Evolutionary conservation across 2,113 vertebrate species (phyloP).

Genomic region (Ceyx cyanopectus): DNA sequence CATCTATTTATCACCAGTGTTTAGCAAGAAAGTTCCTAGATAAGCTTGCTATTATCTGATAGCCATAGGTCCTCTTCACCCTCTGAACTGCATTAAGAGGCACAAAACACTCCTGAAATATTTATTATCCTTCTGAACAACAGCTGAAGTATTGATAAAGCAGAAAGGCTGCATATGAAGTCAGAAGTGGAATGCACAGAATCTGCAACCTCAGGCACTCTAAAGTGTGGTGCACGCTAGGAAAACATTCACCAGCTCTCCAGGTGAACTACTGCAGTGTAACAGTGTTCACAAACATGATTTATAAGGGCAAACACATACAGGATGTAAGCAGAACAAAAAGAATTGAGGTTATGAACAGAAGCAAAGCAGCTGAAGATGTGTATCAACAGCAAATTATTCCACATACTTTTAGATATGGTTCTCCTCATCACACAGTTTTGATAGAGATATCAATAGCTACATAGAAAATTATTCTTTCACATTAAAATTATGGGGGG

Average conservation of each 20-base stretch:
- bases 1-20: neutral
- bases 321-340: neutral
- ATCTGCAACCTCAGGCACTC: neutral
- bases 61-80: neutral
- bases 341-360: neutral
- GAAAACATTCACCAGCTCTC: neutral
- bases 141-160: slow-evolving; percentile 8
- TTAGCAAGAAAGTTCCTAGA: slow-evolving; percentile 10
- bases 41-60: slow-evolving; percentile 1
- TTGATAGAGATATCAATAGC: neutral
- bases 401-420: neutral
- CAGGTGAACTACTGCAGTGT: neutral
- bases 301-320: neutral
- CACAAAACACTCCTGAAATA: slow-evolving; percentile 46
- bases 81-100: slow-evolving; percentile 8
- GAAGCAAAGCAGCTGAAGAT: neutral
- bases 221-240: fast-evolving
- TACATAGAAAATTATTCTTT: neutral
- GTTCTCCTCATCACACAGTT: neutral
- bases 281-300: neutral
- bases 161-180: neutral
- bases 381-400: neutral
- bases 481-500: neutral
- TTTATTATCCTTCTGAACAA: slow-evolving; percentile 48
- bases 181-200: neutral